Evolutionary conservation across 2,888 invertebrate genomes (phyloP), one percentile per base, ranked within the genome.

Genomic region (Dicycla oo): DNA sequence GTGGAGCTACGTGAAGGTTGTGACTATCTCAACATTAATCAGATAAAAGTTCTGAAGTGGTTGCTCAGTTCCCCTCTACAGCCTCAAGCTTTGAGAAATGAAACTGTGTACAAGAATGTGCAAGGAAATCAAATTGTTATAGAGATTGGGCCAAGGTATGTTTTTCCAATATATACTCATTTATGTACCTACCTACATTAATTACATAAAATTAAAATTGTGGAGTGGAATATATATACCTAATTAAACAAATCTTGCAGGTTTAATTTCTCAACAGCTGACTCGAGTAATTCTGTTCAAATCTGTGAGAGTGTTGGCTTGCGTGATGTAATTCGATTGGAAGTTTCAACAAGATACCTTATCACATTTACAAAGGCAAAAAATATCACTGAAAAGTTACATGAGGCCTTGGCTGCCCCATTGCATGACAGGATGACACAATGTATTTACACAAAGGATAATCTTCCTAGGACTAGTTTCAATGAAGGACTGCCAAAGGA

Each of bases 231-330:
- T n/a, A 30, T 30, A 11, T 56, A 20, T 56, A 20, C 11, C 11
- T 56, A 56, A 54, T 54, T 20, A 30, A 54, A 30, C 56, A 56
- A 30, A 30, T 56, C 11, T 80, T 94, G 83, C 90, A 98, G 99
- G 85, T 97, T 99, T 86, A 99, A 99, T 93, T 99, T 99, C 92
- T 99, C 99, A 23, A 99, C 99, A 53, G 98, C 99, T 0, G 98
- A 98, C 91, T 99, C 99, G 0, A 99, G 99, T 84, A 99, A 99
- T 94, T 98, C 99, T 43, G 98, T 99, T 1, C 99, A 99, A 67
- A 99, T 99, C 85, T 99, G 99, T 91, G 97, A 97, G 81, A 98
- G 98, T 86, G 97, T 99, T 58, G 98, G 98, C 4, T 93, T 99
- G 47, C 93, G 94, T 54, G 97, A 97, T 91, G 96, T 99, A 7